These are phyloP conservation scores for Drosophila vallismaia DNA, from an alignment of 2,888 invertebrate genomes.

Conservation along the genomic window DNA sequence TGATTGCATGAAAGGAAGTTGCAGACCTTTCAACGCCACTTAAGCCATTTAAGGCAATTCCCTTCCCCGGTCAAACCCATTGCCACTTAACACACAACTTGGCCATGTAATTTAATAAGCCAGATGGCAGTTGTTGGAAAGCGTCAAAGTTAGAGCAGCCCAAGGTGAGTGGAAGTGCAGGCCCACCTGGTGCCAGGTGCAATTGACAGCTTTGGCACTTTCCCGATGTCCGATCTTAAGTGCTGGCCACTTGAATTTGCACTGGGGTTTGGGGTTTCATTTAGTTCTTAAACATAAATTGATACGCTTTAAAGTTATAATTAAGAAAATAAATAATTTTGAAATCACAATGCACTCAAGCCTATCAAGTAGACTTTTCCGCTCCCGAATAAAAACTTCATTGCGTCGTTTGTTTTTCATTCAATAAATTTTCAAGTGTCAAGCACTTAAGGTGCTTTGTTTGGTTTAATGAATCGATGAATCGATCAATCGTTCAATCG, in stretches of 20 bases:
- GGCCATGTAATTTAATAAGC: conserved; percentile 75
- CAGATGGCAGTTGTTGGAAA: conserved; percentile 8
- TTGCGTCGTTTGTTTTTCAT: conserved; percentile 2
- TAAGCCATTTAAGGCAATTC: conserved; percentile 35
- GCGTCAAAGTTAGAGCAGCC: conserved; percentile 31
- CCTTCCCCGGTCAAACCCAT: not conserved
- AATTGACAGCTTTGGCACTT: conserved; percentile 44
- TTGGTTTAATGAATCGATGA: not conserved
- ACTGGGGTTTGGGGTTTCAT: not conserved
- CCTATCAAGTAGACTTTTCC: conserved; percentile 40
- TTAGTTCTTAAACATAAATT: not conserved
- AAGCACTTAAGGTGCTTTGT: conserved; percentile 6
- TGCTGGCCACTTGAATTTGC: conserved; percentile 13
- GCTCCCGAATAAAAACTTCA: conserved; percentile 21
- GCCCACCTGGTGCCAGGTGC: conserved; percentile 16
- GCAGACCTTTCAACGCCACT: conserved; percentile 60
- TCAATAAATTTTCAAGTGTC: conserved; percentile 20
- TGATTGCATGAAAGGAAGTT: conserved; percentile 61
- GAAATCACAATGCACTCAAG: conserved; percentile 18
- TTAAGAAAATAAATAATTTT: not conserved
- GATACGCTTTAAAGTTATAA: not conserved
- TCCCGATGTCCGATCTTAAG: conserved; percentile 11
- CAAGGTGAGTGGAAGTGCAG: conserved; percentile 16
- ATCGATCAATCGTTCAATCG: not conserved
- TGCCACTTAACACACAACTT: conserved; percentile 32